These are phyloP conservation scores for Drosophila setosimentum DNA, from an alignment of 2,888 invertebrate genomes.

Conservation along the genomic window DNA sequence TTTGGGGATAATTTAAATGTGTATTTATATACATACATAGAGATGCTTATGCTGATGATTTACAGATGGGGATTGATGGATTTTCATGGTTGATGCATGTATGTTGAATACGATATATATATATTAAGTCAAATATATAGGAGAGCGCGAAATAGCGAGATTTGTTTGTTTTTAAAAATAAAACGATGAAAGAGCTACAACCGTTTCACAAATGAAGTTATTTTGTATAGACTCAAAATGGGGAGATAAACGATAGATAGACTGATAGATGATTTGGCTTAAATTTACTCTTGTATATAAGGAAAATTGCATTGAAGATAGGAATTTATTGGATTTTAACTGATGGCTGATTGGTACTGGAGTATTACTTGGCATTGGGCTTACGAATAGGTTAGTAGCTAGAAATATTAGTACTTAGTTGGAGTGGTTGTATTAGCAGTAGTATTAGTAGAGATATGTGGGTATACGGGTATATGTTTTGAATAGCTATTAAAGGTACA, in stretches of 20 bases:
- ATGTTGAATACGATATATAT: slow-evolving; percentile 8
- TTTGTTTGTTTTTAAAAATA: not conserved
- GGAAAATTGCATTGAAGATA: slow-evolving; percentile 2
- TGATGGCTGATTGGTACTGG: slow-evolving; percentile 16
- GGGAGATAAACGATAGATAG: slow-evolving; percentile 1
- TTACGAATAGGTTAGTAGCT: slow-evolving; percentile 35
- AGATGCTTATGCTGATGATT: slow-evolving; percentile 6
- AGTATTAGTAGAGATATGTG: slow-evolving; percentile 28
- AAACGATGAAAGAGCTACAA: not conserved
- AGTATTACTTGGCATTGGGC: slow-evolving; percentile 28
- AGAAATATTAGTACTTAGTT: slow-evolving; percentile 19
- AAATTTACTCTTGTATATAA: slow-evolving; percentile 1
- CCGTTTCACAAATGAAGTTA: not conserved
- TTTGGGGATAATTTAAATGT: slow-evolving; percentile 5
- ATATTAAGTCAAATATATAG: slow-evolving; percentile 1
- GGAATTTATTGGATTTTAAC: slow-evolving; percentile 7
- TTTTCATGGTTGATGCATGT: slow-evolving; percentile 14
- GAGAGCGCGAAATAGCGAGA: slow-evolving; percentile 14
- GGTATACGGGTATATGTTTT: slow-evolving; percentile 35
- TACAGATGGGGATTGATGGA: slow-evolving; percentile 10
- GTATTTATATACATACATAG: slow-evolving; percentile 7
- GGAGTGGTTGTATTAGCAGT: slow-evolving; percentile 21
- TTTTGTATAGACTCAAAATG: slow-evolving; percentile 2
- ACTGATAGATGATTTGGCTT: slow-evolving; percentile 9
- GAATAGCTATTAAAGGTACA: slow-evolving; percentile 37